Base-by-base conservation (phyloP, 2,113 vertebrate genomes). In the Charina bottae region DNA sequence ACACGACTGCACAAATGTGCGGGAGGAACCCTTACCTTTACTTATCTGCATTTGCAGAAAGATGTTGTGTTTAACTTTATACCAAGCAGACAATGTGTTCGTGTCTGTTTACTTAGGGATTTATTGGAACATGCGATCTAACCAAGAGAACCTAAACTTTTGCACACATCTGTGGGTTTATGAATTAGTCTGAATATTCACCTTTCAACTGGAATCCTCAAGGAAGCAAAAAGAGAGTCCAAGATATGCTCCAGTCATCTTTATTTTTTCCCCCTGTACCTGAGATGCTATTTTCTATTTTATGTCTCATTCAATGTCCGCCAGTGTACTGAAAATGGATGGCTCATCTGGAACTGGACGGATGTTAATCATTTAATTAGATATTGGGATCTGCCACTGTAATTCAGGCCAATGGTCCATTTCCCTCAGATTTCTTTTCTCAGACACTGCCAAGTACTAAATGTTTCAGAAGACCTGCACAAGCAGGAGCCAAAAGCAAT, bases 371-470 rank as follows among this genome's bases (percentile, higher is more conserved):
- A 17, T 24, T 33, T 1, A 86, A 93, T 19, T 94, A 94, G 88
- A 23, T 58, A 84, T 19, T 84, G 87, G 87, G 56, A 60, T 49
- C 68, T 89, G 87, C 72, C 87, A 92, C 88, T 46, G 49, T 84
- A 92, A 92, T 92, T 92, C 91, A 88, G 85, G 78, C 54, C 91
- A 92, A 83, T 53, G 86, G 86, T 59, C 56, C 72, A 84, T 84
- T 58, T 83, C 42, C 56, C 87, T 92, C 56, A 24, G 7, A 62
- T 89, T 92, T 62, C 91, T 49, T 64, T 62, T 42, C n/a, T 26
- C 33, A 19, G 86, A 54, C 19, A 13, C 19, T 92, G 91, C 91
- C 91, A 92, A 92, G 72, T 24, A 89, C 91, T 89, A 56, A 54
- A 60, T 84, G 56, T 89, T 83, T 89, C 90, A 83, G 54, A 28